Evolutionary conservation across 2,113 vertebrate genomes (phyloP).

Genomic region (Perccottus glenii): DNA sequence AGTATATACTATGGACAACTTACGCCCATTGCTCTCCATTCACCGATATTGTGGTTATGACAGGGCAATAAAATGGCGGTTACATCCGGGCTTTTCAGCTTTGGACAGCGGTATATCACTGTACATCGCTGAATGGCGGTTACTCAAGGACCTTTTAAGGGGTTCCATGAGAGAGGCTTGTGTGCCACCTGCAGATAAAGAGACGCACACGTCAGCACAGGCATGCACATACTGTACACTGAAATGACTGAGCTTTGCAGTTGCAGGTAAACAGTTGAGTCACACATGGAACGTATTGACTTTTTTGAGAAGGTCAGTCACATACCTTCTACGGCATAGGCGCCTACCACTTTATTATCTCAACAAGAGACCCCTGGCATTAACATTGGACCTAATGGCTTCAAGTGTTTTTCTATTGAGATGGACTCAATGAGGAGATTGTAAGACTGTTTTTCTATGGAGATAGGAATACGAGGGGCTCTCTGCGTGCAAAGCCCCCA

Average conservation of each 20-base stretch:
- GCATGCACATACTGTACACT: neutral
- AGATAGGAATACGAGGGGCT: constrained; percentile 38
- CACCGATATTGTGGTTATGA: too few relatives aligned
- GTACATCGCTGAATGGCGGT: too few relatives aligned
- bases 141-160: too few relatives aligned
- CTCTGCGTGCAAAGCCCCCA: constrained; percentile 61
- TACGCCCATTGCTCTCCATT: too few relatives aligned
- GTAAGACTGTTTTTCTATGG: constrained; percentile 23
- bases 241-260: constrained; percentile 9
- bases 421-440: constrained; percentile 23
- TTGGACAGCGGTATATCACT: too few relatives aligned
- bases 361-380: constrained; percentile 19
- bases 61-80: too few relatives aligned
- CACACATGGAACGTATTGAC: constrained; percentile 30
- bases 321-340: constrained; percentile 39
- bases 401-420: constrained; percentile 24
- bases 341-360: constrained; percentile 43
- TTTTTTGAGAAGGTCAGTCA: constrained; percentile 38
- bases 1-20: too few relatives aligned
- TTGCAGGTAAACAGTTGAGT: constrained; percentile 27
- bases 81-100: too few relatives aligned
- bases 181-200: constrained; percentile 43
- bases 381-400: constrained; percentile 16
- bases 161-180: too few relatives aligned
- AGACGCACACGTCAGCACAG: constrained; percentile 22